phyloP scores from a whole-genome alignment of 2,113 vertebrate genomes.

The Tonatia bakeri region DNA sequence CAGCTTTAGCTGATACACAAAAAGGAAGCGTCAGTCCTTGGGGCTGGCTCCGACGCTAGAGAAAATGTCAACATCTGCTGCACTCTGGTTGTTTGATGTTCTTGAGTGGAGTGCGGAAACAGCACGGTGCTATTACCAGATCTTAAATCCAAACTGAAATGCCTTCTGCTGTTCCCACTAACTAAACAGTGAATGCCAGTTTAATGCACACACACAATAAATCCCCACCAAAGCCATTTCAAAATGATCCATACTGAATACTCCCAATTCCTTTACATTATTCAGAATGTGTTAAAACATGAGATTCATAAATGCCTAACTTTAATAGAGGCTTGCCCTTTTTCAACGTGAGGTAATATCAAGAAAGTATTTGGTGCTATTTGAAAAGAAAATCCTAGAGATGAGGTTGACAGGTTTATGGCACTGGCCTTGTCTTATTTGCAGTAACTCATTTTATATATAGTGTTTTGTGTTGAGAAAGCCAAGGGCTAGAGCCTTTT shows the following conservation, averaged over 20 bases:
- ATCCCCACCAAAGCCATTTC: not conserved
- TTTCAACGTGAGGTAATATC: constrained; percentile 74
- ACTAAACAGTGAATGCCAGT: constrained; percentile 20
- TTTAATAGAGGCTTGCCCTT: constrained; percentile 64
- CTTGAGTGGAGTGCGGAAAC: not conserved
- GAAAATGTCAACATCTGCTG: constrained; percentile 13
- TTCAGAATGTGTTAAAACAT: constrained; percentile 38
- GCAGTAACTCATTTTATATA: constrained; percentile 85
- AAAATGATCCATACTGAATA: constrained; percentile 13
- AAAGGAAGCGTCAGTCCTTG: not conserved
- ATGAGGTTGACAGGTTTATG: constrained; percentile 81
- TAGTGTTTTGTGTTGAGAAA: constrained; percentile 73
- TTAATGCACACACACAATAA: not conserved
- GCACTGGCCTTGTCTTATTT: constrained; percentile 80
- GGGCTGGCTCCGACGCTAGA: not conserved
- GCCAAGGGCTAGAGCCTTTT: constrained; percentile 66
- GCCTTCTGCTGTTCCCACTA: not conserved
- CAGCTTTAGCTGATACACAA: not conserved
- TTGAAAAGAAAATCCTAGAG: constrained; percentile 79
- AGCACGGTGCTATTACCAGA: not conserved
- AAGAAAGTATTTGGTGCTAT: constrained; percentile 72
- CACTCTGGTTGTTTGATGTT: not conserved
- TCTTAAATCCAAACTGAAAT: not conserved
- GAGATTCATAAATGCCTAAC: constrained; percentile 62
- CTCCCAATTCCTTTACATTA: not conserved